These are phyloP conservation scores for Galaxias olidus DNA, from an alignment of 2,797 vertebrate species.

Conservation along the genomic window DNA sequence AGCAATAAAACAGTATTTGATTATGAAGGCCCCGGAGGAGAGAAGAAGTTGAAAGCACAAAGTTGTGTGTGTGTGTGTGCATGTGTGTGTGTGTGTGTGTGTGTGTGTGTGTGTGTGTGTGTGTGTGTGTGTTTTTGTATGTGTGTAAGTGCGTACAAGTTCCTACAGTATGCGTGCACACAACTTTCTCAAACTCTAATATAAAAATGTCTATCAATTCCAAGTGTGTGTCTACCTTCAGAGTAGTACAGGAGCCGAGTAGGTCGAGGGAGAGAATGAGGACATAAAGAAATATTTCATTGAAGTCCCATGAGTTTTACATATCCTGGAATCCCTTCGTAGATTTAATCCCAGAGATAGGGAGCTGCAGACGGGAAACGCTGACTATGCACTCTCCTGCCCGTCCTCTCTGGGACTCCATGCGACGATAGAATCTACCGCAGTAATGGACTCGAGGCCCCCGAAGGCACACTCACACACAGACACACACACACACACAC, in stretches of 20 bases:
- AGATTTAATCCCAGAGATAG: slow-evolving; percentile 35
- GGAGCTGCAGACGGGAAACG: slow-evolving; percentile 4
- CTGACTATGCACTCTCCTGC: slow-evolving; percentile 24
- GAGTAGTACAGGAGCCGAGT: too few species aligned
- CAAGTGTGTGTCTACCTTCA: too few species aligned
- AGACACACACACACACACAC: background rate
- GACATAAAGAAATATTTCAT: too few species aligned
- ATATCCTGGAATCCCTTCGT: slow-evolving; percentile 8
- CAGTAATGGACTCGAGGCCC: background rate
- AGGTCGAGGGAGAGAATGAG: too few species aligned
- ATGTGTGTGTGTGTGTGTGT: background rate
- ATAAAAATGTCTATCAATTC: too few species aligned
- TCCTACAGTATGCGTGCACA: background rate
- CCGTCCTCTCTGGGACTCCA: slow-evolving; percentile 10
- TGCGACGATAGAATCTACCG: background rate
- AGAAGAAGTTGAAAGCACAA: background rate
- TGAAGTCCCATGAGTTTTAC: slow-evolving; percentile 25
- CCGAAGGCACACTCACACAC: background rate
- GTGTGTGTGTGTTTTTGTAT: background rate
- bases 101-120: background rate
- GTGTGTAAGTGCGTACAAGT: background rate
- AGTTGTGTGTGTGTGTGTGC: background rate
- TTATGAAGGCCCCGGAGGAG: background rate
- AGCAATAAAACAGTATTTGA: background rate
- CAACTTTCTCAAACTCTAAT: background rate